phyloP scores from a whole-genome alignment of 2,888 invertebrate genomes.

The Andrena flavipes region DNA sequence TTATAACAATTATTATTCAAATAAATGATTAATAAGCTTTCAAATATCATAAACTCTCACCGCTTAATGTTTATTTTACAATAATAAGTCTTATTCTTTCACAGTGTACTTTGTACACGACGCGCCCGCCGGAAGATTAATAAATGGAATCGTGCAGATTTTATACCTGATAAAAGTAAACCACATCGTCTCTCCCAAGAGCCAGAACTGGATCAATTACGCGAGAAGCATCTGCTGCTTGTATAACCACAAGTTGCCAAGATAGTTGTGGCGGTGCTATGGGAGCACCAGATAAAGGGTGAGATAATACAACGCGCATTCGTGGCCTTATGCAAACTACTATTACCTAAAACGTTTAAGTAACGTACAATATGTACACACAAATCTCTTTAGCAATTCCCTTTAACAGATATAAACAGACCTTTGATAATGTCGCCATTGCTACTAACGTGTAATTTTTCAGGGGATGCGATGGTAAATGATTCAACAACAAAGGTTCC shows the following conservation, averaged over 20 bases:
- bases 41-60: no score
- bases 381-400: neutral
- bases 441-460: conserved; percentile 93
- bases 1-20: no score
- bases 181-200: conserved; percentile 92
- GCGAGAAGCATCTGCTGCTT: conserved; percentile 88
- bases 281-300: conserved; percentile 89
- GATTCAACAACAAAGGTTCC: conserved; percentile 88
- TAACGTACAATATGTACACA: conserved; percentile 78
- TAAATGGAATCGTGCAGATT: conserved; percentile 41
- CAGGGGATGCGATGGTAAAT: conserved; percentile 88
- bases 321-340: conserved; percentile 92
- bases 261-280: conserved; percentile 95
- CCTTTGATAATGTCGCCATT: conserved; percentile 96
- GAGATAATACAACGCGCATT: conserved; percentile 91
- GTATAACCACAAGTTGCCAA: conserved; percentile 96
- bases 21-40: no score
- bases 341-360: conserved; percentile 86
- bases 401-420: conserved; percentile 84
- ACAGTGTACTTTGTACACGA: no score
- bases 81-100: no score
- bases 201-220: conserved; percentile 94
- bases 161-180: conserved; percentile 94
- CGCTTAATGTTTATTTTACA: no score
- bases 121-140: no score